These are phyloP conservation scores for Ammodytes dubius DNA, from an alignment of 2,113 vertebrate species.

Conservation along the genomic window DNA sequence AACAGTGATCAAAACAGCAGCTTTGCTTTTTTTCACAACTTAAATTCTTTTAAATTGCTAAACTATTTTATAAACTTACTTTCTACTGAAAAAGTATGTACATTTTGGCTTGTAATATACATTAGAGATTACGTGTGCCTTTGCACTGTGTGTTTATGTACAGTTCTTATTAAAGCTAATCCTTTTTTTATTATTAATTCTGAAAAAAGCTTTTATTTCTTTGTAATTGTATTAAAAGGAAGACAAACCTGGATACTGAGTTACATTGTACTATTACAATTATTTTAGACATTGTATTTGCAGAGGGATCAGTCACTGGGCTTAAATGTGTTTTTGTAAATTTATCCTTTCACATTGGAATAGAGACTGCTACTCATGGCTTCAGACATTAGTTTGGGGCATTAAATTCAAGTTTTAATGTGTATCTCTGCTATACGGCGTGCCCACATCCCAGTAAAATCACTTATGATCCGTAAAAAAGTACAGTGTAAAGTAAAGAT, in stretches of 20 bases:
- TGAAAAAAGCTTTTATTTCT: conserved; percentile 46
- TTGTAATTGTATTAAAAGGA: conserved; percentile 45
- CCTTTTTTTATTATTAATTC: conserved; percentile 83
- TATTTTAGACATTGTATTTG: not conserved
- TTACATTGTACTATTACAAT: not conserved
- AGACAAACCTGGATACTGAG: not conserved
- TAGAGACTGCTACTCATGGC: not conserved
- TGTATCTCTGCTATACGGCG: not conserved
- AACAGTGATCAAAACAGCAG: conserved; percentile 43
- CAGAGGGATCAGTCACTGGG: not conserved
- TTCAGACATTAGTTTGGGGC: not conserved
- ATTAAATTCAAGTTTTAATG: not conserved
- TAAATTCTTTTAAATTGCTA: conserved; percentile 66
- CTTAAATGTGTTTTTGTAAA: not conserved
- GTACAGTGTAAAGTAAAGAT: too few relatives aligned
- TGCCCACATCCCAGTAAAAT: not conserved
- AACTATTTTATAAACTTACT: conserved; percentile 77
- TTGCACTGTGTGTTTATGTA: conserved; percentile 86
- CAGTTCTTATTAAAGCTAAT: conserved; percentile 87
- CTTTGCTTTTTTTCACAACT: conserved; percentile 45
- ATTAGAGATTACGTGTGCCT: conserved; percentile 79
- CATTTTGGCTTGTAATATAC: conserved; percentile 84
- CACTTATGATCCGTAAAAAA: not conserved
- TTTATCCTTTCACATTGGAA: not conserved
- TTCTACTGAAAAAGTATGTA: conserved; percentile 81